Evolutionary conservation across 1,140 invertebrate species (phyloP).

Genomic region (silkworm (Bombyx mori)): DNA sequence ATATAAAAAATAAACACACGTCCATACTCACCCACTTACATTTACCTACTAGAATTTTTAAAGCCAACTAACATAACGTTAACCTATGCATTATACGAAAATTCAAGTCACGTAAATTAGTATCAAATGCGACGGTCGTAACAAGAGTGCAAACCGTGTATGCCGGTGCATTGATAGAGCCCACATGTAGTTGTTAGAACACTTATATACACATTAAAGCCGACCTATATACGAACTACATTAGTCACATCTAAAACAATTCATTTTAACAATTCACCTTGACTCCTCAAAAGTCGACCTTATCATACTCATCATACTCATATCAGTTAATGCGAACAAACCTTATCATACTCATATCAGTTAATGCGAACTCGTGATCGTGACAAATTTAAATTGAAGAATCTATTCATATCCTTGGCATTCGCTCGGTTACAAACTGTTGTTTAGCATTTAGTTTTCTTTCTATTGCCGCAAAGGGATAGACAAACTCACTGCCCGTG

Average conservation of each 20-base stretch:
- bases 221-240: background rate
- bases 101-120: background rate
- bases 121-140: background rate
- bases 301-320: conserved; percentile 27
- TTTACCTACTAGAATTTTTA: no score
- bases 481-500: no score
- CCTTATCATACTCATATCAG: conserved; percentile 31
- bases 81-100: background rate
- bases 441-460: conserved; percentile 1
- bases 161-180: conserved; percentile 39
- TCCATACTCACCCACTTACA: no score
- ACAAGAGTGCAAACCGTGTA: conserved; percentile 15
- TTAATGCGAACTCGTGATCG: conserved; percentile 45
- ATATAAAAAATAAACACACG: no score
- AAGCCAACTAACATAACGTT: background rate
- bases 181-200: conserved; percentile 29
- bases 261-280: conserved; percentile 22
- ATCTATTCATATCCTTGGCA: conserved; percentile 51
- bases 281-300: conserved; percentile 30
- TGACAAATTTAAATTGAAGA: conserved; percentile 55
- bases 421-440: conserved; percentile 38
- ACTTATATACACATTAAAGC: conserved; percentile 17
- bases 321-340: conserved; percentile 33
- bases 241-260: conserved; percentile 11
- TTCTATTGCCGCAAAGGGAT: no score